Evolutionary conservation across 1,140 invertebrate genomes (phyloP).

Genomic region (Halotydeus destructor): DNA sequence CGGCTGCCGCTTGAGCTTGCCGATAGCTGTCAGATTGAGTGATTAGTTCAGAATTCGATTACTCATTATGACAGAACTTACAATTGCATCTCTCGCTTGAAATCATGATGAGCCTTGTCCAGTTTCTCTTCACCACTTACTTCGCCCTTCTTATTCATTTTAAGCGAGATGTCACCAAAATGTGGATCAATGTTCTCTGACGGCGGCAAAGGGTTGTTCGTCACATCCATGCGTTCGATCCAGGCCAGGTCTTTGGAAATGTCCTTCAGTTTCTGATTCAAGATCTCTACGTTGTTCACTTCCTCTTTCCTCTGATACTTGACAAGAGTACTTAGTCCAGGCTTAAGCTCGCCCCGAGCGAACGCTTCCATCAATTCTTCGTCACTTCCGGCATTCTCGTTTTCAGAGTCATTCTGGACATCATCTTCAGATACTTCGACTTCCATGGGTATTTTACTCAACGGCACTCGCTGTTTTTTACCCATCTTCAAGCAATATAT

Average conservation of each 20-base stretch:
- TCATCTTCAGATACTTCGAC: no score
- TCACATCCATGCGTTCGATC: no score
- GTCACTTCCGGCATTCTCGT: constrained; percentile 5
- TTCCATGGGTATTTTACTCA: no score
- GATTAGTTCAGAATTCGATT: constrained; percentile 8
- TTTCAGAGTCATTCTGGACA: no score
- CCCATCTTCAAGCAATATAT: no score
- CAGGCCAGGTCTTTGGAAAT: no score
- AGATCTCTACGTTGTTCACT: constrained; percentile 27
- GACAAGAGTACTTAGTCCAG: constrained; percentile 47
- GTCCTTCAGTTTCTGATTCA: no score
- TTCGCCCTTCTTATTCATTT: constrained; percentile 39
- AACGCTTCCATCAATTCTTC: constrained; percentile 59
- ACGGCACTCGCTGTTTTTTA: no score
- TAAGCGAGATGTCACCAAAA: no score
- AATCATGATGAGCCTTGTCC: constrained; percentile 73
- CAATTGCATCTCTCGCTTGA: constrained; percentile 71
- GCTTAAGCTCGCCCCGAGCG: constrained; percentile 50
- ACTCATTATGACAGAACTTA: constrained; percentile 20
- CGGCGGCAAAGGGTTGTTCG: no score
- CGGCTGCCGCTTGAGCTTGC: constrained; percentile 67
- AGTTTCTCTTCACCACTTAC: constrained; percentile 37
- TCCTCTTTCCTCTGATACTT: constrained; percentile 20
- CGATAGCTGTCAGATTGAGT: constrained; percentile 42
- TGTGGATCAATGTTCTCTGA: no score